Percentiles rank a stretch among this genome's conserved stretches.
These are phyloP conservation scores for Holotrichia oblita DNA, from an alignment of 1,140 invertebrate genomes.

Conservation along the genomic window DNA sequence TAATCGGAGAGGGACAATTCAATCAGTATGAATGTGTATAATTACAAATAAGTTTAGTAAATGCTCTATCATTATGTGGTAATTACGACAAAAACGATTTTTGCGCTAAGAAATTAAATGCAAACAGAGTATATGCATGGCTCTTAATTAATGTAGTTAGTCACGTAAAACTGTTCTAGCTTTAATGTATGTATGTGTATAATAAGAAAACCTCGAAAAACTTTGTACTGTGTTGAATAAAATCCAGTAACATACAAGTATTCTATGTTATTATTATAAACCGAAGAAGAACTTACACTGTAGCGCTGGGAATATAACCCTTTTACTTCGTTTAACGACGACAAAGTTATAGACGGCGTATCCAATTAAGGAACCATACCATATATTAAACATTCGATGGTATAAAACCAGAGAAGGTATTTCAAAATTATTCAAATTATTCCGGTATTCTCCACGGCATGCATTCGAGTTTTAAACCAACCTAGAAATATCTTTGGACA, in stretches of 20 bases:
- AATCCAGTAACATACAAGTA: too few species aligned
- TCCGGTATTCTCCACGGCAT: background rate
- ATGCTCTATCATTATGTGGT: too few species aligned
- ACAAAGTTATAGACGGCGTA: background rate
- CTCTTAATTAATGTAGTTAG: too few species aligned
- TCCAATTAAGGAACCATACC: conserved; percentile 14
- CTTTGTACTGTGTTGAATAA: background rate
- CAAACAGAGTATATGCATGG: too few species aligned
- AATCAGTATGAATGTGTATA: too few species aligned
- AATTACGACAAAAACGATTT: too few species aligned
- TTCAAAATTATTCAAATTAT: conserved; percentile 33
- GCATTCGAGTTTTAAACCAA: conserved; percentile 28
- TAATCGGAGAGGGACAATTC: too few species aligned
- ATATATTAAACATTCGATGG: background rate
- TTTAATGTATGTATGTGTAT: too few species aligned
- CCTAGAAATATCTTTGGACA: conserved; percentile 25
- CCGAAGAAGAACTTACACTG: background rate
- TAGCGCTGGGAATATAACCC: background rate
- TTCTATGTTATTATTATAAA: background rate
- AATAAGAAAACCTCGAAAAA: background rate
- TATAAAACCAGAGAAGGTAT: conserved; percentile 5
- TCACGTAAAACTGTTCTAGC: too few species aligned
- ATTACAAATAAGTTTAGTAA: too few species aligned
- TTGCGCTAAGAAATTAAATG: too few species aligned
- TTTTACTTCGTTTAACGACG: background rate